These are phyloP conservation scores for Aptenodytes patagonicus DNA, from an alignment of 2,113 vertebrate species.

Conservation along the genomic window DNA sequence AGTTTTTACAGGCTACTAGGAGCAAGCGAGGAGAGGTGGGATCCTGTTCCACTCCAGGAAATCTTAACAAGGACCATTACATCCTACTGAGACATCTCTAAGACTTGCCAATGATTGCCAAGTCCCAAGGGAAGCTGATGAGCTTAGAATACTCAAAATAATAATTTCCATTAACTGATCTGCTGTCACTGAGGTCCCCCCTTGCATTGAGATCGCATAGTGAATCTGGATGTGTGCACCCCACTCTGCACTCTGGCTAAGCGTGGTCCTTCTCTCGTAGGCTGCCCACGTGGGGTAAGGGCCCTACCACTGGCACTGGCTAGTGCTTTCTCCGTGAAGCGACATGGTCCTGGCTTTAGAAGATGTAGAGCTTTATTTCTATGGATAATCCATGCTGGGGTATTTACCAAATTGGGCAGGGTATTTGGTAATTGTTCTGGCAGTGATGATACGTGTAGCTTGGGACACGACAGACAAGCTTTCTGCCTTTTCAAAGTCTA, in stretches of 20 bases:
- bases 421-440: background rate
- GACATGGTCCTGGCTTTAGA: background rate
- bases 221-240: background rate
- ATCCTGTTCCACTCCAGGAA: background rate
- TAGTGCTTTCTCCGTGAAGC: fast-evolving
- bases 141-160: background rate
- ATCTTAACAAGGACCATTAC: background rate
- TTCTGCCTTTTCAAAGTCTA: background rate
- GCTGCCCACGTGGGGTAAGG: background rate
- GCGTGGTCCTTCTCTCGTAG: background rate
- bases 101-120: background rate
- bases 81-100: background rate
- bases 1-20: background rate
- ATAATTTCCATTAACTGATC: background rate
- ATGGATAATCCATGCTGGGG: background rate
- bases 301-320: background rate
- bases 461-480: background rate
- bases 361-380: background rate
- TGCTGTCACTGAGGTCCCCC: background rate
- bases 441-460: background rate
- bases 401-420: background rate
- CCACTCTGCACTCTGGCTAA: background rate
- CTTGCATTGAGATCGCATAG: fast-evolving
- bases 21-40: background rate
- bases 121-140: background rate